phyloP scores from a whole-genome alignment of 2,797 vertebrate genomes.

The Enteromius treurensis region DNA sequence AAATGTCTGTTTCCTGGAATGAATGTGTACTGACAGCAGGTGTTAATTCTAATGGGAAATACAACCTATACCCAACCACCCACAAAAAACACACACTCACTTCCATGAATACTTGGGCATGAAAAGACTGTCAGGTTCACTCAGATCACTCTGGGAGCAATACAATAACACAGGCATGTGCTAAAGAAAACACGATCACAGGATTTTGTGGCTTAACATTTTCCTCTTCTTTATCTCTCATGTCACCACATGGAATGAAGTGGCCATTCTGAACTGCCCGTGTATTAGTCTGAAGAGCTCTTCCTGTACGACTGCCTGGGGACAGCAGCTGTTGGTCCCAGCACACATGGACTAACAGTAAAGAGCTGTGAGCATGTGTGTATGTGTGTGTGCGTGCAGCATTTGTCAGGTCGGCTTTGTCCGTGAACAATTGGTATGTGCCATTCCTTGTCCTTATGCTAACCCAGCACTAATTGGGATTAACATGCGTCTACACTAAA shows the following conservation, averaged over 20 bases:
- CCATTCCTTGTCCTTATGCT: slow-evolving; percentile 24
- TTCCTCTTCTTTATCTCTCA: slow-evolving; percentile 20
- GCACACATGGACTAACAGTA: slow-evolving; percentile 20
- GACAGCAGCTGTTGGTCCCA: slow-evolving; percentile 32
- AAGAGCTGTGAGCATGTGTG: background rate
- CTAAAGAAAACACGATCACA: slow-evolving; percentile 24
- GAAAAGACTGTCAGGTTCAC: slow-evolving; percentile 25
- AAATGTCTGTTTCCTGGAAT: slow-evolving; percentile 8
- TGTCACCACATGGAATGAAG: slow-evolving; percentile 14
- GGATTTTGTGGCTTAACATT: slow-evolving; percentile 10
- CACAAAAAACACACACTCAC: background rate
- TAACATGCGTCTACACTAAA: slow-evolving; percentile 31
- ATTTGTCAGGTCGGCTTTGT: slow-evolving; percentile 27
- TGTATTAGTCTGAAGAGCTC: slow-evolving; percentile 23
- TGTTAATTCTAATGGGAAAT: slow-evolving; percentile 11
- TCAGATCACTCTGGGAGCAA: slow-evolving; percentile 7
- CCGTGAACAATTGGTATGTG: slow-evolving; percentile 35
- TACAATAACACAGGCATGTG: slow-evolving; percentile 6
- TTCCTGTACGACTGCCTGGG: slow-evolving; percentile 21
- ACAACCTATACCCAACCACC: background rate
- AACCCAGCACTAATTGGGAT: slow-evolving; percentile 34
- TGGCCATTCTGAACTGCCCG: background rate
- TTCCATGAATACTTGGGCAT: slow-evolving; percentile 6
- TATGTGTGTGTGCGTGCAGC: background rate
- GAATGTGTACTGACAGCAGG: slow-evolving; percentile 1